Evolutionary conservation across 1,140 invertebrate genomes (phyloP), one percentile per base, ranked within the genome.

Genomic region (Patella vulgata): DNA sequence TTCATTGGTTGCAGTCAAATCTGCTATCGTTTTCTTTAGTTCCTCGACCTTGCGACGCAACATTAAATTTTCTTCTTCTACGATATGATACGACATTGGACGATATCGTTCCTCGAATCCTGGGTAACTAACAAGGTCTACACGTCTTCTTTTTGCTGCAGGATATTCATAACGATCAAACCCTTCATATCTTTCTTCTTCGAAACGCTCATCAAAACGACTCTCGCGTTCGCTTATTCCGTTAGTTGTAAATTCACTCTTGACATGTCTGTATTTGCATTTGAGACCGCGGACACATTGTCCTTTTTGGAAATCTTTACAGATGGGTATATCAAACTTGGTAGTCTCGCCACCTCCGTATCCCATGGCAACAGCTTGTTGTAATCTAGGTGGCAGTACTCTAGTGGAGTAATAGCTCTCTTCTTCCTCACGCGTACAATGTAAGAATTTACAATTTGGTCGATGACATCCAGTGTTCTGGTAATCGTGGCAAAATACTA

Each of bases 401-500:
- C 78, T 77, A 1, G 81, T 82, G 56, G 75, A 71, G 54, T 89
- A 87, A 76, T 91, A 93, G 74, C 90, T 88, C 50, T 92, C 89
- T 76, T 92, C 91, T 71, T 93, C 92, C 68, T 90, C 90, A 33
- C 89, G 83, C 0, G 90, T 89, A 73, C 91, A 92, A 78, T 94
- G 92, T 30, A 93, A 85, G 79, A 93, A 94, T 71, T 90, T 89
- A 71, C 89, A 90, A 46, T 88, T 88, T 0, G 86, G 82, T 31
- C 79, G 60, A 27, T 70, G 47, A 62, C 80, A 84, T 27, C 79
- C 75, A 19, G 88, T 89, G 79, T 93, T 93, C 80, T 93, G 92
- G 83, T 88, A 93, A 78, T 94, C 92, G 77, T 93, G 92, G 77
- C 92, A 94, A 78, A 94, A 93, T n/a, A 88, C 84, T 19, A 84